Evolutionary conservation across 2,888 invertebrate genomes (phyloP).

Genomic region (Zhengitettix transpicula): DNA sequence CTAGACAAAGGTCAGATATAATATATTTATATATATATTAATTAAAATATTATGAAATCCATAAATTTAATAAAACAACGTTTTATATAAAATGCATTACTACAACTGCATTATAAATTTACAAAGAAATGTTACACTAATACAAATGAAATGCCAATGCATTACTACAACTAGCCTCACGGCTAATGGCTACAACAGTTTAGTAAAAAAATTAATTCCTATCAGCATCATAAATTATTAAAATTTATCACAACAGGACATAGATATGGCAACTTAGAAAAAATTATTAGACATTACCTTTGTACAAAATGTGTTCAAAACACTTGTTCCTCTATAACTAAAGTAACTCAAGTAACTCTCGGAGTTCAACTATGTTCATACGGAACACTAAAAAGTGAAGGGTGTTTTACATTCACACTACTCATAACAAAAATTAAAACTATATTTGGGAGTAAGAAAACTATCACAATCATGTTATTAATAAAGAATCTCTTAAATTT

Average conservation of each 20-base stretch:
- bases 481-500: too few species aligned
- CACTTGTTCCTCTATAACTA: constrained; percentile 6
- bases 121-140: neutral
- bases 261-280: constrained; percentile 11
- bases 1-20: too few species aligned
- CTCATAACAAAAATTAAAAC: constrained; percentile 3
- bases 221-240: neutral
- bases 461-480: constrained; percentile 5
- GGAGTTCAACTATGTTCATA: constrained; percentile 1
- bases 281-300: constrained; percentile 6
- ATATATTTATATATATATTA: too few species aligned
- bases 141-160: neutral
- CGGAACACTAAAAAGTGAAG: neutral
- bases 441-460: constrained; percentile 3
- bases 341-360: constrained; percentile 2
- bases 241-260: neutral
- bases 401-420: constrained; percentile 2
- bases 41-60: too few species aligned
- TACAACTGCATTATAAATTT: neutral
- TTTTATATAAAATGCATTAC: neutral
- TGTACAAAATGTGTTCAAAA: constrained; percentile 8
- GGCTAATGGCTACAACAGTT: too few species aligned
- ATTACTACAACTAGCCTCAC: too few species aligned
- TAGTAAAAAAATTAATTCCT: neutral
- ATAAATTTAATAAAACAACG: too few species aligned